Conservation (phyloP, 2,888 invertebrate species). For the Lasioglossum zephyrum region DNA sequence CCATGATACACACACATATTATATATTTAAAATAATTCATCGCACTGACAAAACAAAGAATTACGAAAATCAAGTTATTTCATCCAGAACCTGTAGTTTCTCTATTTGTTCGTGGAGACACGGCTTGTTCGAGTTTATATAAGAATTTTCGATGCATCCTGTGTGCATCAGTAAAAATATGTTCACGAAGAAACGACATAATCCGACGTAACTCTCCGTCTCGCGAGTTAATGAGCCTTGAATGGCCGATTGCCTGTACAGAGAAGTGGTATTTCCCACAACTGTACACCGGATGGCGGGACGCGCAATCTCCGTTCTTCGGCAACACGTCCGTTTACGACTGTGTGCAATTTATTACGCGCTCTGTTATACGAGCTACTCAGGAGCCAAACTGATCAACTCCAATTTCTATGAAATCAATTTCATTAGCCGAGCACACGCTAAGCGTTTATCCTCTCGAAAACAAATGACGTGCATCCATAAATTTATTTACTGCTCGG, state of each 20-base stretch:
- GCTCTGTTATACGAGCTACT: background rate
- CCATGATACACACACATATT: too few relatives aligned
- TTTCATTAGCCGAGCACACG: background rate
- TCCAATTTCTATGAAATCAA: background rate
- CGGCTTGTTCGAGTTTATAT: background rate
- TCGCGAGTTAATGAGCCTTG: slow-evolving; percentile 68
- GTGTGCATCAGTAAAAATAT: slow-evolving; percentile 16
- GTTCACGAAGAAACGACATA: slow-evolving; percentile 51
- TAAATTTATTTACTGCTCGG: background rate
- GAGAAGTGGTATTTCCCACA: slow-evolving; percentile 69
- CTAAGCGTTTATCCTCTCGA: background rate
- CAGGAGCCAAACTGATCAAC: background rate
- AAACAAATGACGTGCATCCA: background rate
- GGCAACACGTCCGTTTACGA: slow-evolving; percentile 32
- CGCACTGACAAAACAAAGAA: background rate
- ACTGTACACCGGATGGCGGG: slow-evolving; percentile 38
- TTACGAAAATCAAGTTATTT: background rate
- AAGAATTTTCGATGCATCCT: background rate
- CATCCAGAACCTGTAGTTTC: background rate
- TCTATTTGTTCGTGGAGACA: background rate
- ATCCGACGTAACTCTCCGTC: slow-evolving; percentile 64
- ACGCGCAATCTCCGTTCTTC: slow-evolving; percentile 36
- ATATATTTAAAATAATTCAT: background rate
- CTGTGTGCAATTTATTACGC: slow-evolving; percentile 53
- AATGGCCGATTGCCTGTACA: slow-evolving; percentile 44